Evolutionary conservation across 30 jellyfish, hydroid and myxozoan genomes (phyloP), one percentile per base, ranked within the genome.

Genomic region (Clytia hemisphaerica): DNA sequence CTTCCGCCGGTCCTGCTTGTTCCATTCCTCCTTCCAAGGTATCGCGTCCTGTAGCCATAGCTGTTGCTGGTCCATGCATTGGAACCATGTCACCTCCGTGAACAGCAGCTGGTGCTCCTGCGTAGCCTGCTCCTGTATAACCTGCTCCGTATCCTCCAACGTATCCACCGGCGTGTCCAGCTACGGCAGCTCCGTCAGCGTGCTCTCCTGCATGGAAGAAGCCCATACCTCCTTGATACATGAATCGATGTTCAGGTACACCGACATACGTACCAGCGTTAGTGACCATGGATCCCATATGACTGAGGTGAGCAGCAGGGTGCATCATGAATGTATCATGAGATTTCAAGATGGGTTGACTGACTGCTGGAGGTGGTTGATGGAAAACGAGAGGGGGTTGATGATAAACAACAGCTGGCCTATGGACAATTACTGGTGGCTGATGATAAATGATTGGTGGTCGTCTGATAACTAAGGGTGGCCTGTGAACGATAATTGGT

Each of bases 191-290:
- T n/a, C n/a, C n/a, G n/a, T n/a, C n/a, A n/a, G n/a, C n/a, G 33
- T 80, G 93, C 32, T 82, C 93, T 47, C 95, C 95, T 22, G 98
- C 93, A 31, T 82, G 95, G 92, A 89, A 89, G 90, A 82, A 89
- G 10, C 98, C 98, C 98, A 89, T 89, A 21, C 98, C 98, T 2
- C 98, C 98, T 67, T 89, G 98, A 75, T 89, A 89, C 98, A 89
- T 89, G 48, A 89, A 89, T 22, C 94, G 57, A 57, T 89, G 98
- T 75, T 89, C 98, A 51, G 98, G 98, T 3, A 89, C 94, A 45
- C 98, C 98, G 32, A 89, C 98, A 60, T 89, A 89, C 27, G 98
- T 89, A 2, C 98, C 98, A 40, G 98, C 94, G 55, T 89, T 89
- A 0, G 98, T 78, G 29, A 89, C 98, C 98, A 89, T 89, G 12